Evolutionary conservation across 1,140 invertebrate species (phyloP).

Genomic region (Bilobella aurantiaca): DNA sequence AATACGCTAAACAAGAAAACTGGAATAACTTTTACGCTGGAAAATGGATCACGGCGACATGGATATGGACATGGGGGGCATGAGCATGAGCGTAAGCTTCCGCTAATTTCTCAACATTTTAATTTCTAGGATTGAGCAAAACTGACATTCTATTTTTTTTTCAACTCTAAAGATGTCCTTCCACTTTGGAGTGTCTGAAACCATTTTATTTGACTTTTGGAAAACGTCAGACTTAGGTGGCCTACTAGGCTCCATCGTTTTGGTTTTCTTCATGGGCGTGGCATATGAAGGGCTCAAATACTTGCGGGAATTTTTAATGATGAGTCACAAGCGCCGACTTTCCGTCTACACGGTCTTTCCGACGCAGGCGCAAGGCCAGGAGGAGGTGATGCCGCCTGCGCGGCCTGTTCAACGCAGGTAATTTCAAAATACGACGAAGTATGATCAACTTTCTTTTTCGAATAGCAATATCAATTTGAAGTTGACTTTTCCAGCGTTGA

Average conservation of each 20-base stretch:
- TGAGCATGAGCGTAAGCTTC: neutral
- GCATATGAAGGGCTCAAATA: constrained; percentile 43
- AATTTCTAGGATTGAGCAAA: neutral
- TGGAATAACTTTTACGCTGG: neutral
- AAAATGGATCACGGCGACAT: neutral
- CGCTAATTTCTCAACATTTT: neutral
- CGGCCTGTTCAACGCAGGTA: neutral
- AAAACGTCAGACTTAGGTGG: constrained; percentile 28
- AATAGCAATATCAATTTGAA: no score
- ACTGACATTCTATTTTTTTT: neutral
- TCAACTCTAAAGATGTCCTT: constrained; percentile 47
- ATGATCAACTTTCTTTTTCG: neutral
- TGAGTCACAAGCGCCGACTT: constrained; percentile 7
- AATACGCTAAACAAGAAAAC: neutral
- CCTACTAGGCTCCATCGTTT: constrained; percentile 40
- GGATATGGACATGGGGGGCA: neutral
- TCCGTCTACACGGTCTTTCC: no score
- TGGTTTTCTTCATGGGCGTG: constrained; percentile 41
- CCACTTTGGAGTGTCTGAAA: constrained; percentile 36
- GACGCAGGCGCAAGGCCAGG: no score
- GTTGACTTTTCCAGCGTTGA: constrained; percentile 35
- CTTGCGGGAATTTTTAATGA: constrained; percentile 33
- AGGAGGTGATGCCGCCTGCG: no score
- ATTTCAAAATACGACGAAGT: neutral
- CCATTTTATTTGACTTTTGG: constrained; percentile 38